Evolutionary conservation across 2,797 vertebrate genomes (phyloP).

Genomic region (Rhynchonycteris naso): DNA sequence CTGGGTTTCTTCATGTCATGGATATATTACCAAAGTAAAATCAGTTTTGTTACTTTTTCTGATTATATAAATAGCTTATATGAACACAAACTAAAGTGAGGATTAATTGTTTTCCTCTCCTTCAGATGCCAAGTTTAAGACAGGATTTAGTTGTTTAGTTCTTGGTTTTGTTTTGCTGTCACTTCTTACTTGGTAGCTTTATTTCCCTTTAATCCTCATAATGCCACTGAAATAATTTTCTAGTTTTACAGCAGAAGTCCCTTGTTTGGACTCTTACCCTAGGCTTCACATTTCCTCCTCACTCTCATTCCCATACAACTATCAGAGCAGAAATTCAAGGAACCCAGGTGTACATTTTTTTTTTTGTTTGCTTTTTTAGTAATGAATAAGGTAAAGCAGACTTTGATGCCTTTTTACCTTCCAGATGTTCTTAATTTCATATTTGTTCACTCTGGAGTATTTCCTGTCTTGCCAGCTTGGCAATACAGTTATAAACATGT

Average conservation of each 20-base stretch:
- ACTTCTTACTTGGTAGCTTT: neutral
- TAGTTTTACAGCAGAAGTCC: neutral
- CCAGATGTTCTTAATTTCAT: neutral
- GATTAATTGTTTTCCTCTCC: neutral
- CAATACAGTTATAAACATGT: neutral
- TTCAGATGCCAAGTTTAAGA: neutral
- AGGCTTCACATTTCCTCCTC: neutral
- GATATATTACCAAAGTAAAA: neutral
- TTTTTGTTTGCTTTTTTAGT: neutral
- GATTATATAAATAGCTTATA: neutral
- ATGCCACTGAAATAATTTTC: neutral
- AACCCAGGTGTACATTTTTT: neutral
- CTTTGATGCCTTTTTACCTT: neutral
- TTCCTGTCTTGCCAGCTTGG: neutral
- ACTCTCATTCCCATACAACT: neutral
- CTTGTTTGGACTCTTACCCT: neutral
- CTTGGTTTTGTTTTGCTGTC: neutral
- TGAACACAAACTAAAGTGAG: neutral
- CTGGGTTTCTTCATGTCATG: neutral
- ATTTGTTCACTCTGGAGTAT: neutral
- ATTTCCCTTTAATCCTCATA: neutral
- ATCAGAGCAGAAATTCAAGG: neutral
- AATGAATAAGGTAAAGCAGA: neutral
- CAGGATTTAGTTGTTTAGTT: neutral
- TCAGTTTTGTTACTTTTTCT: neutral